Base-by-base conservation (phyloP, 1,140 invertebrate species). In the Lepeophtheirus salmonis region DNA sequence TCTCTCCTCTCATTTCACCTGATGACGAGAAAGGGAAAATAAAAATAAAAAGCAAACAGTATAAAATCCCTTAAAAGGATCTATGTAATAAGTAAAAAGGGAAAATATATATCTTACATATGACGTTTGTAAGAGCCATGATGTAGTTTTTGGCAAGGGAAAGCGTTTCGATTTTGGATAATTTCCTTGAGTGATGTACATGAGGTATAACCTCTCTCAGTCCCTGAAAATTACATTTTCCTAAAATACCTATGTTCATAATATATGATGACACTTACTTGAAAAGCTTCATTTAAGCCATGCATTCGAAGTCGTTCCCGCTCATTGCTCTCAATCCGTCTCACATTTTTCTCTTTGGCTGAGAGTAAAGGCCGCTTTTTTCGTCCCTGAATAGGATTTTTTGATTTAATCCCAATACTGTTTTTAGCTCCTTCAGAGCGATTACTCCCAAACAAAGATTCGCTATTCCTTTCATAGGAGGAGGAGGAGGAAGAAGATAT, bases 61-160 rank as follows among this genome's bases (percentile, higher is more conserved):
- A 10, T 41, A n/a, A 41, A 41, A n/a, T 41, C 30, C 10, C 30
- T 41, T n/a, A 41, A 41, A 12, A 12, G 10, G n/a, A 41, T 41
- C 30, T 41, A n/a, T n/a, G n/a, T 12, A 41, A 41, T 10, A 41
- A 41, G n/a, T 41, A 41, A 10, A 41, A 10, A 41, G 10, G 10
- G 10, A 41, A 10, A 12, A 10, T 41, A 10, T 41, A n/a, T 41
- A n/a, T 10, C 57, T 60, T 60, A 70, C 82, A 84, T 69, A 89
- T 85, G 62, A 86, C 83, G 71, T 88, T 86, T 53, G 85, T 88
- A 64, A 89, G 74, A 22, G 86, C 86, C 77, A 86, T 86, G 68
- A 89, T 89, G 71, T 89, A 89, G 75, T 89, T 86, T 72, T 87
- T 87, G 65, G 86, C 86, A 68, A 89, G 71, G 14, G 85, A 87